Percentiles rank a stretch among this genome's conserved stretches.
Evolutionary conservation across 1,140 invertebrate species (phyloP).

Genomic region (Aphelenchoides fujianensis): DNA sequence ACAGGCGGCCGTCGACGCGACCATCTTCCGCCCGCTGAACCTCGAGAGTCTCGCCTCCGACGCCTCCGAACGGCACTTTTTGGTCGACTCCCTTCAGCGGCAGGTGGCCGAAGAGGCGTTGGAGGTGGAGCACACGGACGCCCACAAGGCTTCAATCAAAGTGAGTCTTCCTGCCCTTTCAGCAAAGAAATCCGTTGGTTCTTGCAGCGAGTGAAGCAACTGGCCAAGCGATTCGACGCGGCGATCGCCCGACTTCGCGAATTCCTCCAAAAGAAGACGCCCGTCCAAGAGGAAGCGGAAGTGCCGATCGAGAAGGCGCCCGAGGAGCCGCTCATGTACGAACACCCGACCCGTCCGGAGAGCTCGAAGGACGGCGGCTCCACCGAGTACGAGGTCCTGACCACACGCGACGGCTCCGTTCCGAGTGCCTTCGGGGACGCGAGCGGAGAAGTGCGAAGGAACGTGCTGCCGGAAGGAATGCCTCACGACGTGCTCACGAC

Average conservation of each 20-base stretch:
- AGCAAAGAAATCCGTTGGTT: background rate
- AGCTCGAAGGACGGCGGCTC: slow-evolving; percentile 2
- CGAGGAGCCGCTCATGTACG: background rate
- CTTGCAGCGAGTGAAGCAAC: slow-evolving; percentile 34
- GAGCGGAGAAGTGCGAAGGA: background rate
- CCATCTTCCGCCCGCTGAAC: slow-evolving; percentile 38
- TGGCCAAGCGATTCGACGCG: slow-evolving; percentile 32
- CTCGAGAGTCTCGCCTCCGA: slow-evolving; percentile 38
- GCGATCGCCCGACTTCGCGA: slow-evolving; percentile 13
- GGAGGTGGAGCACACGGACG: slow-evolving; percentile 6
- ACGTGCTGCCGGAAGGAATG: background rate
- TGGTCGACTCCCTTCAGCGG: slow-evolving; percentile 5
- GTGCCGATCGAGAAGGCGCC: slow-evolving; percentile 5
- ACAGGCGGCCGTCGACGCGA: slow-evolving; percentile 28
- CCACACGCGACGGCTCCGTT: slow-evolving; percentile 9
- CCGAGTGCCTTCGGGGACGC: slow-evolving; percentile 11
- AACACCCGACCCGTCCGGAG: background rate
- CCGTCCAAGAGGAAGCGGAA: slow-evolving; percentile 13
- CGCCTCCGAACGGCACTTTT: slow-evolving; percentile 14
- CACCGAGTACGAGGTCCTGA: slow-evolving; percentile 12
- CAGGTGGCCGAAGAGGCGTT: slow-evolving; percentile 22
- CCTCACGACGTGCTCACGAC: background rate
- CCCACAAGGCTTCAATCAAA: background rate
- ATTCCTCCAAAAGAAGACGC: slow-evolving; percentile 20
- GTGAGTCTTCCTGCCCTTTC: background rate